phyloP scores from a whole-genome alignment of 2,797 vertebrate genomes.

The Malurus leucopterus region DNA sequence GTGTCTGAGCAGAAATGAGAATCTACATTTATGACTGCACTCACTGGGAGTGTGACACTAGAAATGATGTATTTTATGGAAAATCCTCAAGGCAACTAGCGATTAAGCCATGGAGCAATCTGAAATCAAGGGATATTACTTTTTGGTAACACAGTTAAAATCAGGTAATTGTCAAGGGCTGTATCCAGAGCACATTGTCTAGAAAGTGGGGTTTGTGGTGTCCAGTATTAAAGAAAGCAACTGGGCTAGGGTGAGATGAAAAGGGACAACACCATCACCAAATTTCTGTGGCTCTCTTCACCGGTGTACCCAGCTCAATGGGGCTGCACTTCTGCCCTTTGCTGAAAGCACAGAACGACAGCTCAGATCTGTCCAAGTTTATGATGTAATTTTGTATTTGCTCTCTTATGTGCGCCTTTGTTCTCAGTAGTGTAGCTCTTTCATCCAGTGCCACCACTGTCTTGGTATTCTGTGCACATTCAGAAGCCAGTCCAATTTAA shows the following conservation, averaged over 20 bases:
- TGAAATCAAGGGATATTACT: neutral
- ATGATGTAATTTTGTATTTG: neutral
- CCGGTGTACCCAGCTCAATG: neutral
- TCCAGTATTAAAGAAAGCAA: neutral
- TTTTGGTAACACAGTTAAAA: neutral
- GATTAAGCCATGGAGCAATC: neutral
- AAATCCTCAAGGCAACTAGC: neutral
- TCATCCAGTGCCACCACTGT: neutral
- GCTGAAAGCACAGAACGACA: neutral
- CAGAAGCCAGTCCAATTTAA: conserved; percentile 22
- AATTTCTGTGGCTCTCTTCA: neutral
- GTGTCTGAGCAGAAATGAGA: neutral
- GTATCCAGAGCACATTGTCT: neutral
- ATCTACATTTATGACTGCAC: neutral
- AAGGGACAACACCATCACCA: neutral
- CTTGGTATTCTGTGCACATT: conserved; percentile 14
- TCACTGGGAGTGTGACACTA: neutral
- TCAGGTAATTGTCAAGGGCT: neutral
- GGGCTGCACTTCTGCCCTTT: neutral
- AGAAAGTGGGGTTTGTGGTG: neutral
- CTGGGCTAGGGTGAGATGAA: neutral
- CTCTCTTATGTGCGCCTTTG: neutral
- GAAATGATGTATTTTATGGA: neutral
- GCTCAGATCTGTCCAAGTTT: neutral
- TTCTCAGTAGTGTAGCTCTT: conserved; percentile 6